Conservation (phyloP, 2,797 vertebrate genomes). For the Scolopax rusticola region DNA sequence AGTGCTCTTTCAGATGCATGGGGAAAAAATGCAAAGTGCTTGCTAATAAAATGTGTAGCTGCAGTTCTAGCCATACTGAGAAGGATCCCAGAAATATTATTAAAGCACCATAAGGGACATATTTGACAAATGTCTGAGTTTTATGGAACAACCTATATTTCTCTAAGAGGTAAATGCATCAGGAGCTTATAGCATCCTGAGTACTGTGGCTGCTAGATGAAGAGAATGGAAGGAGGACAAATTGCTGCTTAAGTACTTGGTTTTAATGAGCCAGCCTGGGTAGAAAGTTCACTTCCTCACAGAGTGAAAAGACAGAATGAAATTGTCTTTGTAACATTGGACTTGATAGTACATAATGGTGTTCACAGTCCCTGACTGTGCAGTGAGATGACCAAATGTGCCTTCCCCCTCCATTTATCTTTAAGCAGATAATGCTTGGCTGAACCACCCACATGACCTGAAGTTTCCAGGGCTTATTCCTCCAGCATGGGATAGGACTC, state of each 20-base stretch:
- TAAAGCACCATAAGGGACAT: background rate
- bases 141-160: background rate
- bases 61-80: background rate
- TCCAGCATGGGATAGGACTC: background rate
- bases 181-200: background rate
- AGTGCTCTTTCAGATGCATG: background rate
- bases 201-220: background rate
- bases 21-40: background rate
- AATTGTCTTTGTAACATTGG: background rate
- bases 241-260: background rate
- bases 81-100: background rate
- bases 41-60: background rate
- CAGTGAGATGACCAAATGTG: background rate
- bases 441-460: fast-evolving
- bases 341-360: background rate
- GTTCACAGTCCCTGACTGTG: fast-evolving
- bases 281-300: background rate
- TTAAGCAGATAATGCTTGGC: background rate
- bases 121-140: background rate
- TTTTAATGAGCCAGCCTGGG: background rate
- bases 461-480: background rate
- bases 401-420: background rate
- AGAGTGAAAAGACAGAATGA: background rate
- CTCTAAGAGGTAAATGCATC: background rate
- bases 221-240: background rate